Conservation (phyloP, 2,797 vertebrate genomes). For the Ctenosaura bakeri region DNA sequence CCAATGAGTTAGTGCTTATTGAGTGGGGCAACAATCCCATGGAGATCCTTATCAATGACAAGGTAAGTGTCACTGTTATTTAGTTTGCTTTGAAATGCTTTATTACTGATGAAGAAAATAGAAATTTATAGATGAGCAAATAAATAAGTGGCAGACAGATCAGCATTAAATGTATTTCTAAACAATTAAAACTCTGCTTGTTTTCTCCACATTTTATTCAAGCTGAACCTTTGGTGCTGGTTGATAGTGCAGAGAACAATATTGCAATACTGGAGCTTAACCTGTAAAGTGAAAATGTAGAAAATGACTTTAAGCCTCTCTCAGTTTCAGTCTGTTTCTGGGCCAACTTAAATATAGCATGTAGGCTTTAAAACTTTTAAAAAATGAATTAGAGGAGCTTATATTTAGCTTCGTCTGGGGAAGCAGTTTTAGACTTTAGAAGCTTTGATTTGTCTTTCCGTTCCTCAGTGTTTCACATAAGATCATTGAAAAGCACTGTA, state of each 20-base stretch:
- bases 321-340: background rate
- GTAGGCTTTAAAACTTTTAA: background rate
- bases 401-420: background rate
- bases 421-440: slow-evolving; percentile 9
- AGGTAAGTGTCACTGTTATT: slow-evolving; percentile 80
- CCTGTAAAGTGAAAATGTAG: background rate
- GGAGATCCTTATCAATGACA: slow-evolving; percentile 98
- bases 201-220: background rate
- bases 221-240: background rate
- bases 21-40: slow-evolving; percentile 99
- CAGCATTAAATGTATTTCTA: background rate
- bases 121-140: background rate
- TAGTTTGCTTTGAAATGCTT: background rate
- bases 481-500: background rate
- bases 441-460: background rate
- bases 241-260: background rate
- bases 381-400: background rate
- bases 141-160: background rate
- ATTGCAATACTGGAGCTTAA: background rate
- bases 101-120: background rate
- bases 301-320: background rate
- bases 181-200: background rate
- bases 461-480: background rate
- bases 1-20: slow-evolving; percentile 95
- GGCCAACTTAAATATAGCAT: background rate